Conservation (phyloP, 2,797 vertebrate species). For the Cossypha dichroa region DNA sequence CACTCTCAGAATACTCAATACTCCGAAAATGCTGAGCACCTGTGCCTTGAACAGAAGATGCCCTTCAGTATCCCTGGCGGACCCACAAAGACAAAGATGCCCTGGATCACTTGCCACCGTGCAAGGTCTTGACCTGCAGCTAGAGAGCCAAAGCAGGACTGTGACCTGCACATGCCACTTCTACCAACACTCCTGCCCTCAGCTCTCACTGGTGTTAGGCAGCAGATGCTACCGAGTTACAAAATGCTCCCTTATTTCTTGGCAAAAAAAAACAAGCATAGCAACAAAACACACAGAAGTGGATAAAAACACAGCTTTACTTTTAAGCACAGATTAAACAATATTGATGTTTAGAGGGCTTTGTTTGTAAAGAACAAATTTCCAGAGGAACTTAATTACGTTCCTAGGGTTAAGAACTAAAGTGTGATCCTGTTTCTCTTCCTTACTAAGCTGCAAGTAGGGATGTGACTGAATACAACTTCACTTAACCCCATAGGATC, state of each 20-base stretch:
- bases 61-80: neutral
- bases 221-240: neutral
- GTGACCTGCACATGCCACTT: neutral
- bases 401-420: neutral
- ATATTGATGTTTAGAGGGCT: neutral
- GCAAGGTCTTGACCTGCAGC: neutral
- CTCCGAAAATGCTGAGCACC: neutral
- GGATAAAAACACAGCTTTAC: neutral
- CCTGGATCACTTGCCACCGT: neutral
- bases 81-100: neutral
- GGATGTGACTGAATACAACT: neutral
- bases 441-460: neutral
- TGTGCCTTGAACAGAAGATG: neutral
- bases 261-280: accelerated
- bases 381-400: neutral
- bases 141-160: neutral
- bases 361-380: neutral
- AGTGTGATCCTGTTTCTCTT: neutral
- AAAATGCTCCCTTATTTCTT: neutral
- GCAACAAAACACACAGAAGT: neutral
- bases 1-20: neutral
- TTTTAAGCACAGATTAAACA: neutral
- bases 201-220: accelerated
- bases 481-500: neutral
- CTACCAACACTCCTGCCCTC: neutral